Percentiles rank a stretch among this genome's conserved stretches.
These are phyloP conservation scores for Brotogeris chrysoptera DNA, from an alignment of 2,797 vertebrate species.

Conservation along the genomic window DNA sequence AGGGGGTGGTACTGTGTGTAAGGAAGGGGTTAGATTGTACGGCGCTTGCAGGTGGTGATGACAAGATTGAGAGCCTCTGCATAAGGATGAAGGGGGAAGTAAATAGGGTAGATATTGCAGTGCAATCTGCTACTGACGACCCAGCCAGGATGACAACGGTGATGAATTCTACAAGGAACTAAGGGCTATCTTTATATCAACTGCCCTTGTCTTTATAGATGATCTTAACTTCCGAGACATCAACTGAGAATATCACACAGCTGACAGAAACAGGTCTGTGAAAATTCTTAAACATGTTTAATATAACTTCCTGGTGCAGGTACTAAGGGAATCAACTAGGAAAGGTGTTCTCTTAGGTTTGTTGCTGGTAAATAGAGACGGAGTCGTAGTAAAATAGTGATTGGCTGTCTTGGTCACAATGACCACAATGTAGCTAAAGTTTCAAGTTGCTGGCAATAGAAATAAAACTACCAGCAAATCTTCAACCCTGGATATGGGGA, in stretches of 20 bases:
- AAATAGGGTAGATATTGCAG: background rate
- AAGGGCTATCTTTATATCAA: background rate
- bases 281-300: background rate
- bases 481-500: background rate
- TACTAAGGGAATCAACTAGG: background rate
- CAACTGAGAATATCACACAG: background rate
- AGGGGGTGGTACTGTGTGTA: background rate
- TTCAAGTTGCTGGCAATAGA: background rate
- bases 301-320: background rate
- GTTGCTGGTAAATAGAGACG: background rate
- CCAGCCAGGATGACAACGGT: rapidly evolving
- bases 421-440: background rate
- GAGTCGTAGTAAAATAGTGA: background rate
- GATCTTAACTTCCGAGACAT: background rate
- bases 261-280: background rate
- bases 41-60: rapidly evolving
- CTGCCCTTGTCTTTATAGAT: background rate
- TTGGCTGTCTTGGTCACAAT: background rate
- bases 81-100: background rate
- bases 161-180: background rate
- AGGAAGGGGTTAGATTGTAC: background rate
- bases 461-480: background rate
- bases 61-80: rapidly evolving
- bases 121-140: background rate
- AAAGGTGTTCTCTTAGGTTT: background rate